Evolutionary conservation across 2,888 invertebrate species (phyloP).

Genomic region (Hypena proboscidalis): DNA sequence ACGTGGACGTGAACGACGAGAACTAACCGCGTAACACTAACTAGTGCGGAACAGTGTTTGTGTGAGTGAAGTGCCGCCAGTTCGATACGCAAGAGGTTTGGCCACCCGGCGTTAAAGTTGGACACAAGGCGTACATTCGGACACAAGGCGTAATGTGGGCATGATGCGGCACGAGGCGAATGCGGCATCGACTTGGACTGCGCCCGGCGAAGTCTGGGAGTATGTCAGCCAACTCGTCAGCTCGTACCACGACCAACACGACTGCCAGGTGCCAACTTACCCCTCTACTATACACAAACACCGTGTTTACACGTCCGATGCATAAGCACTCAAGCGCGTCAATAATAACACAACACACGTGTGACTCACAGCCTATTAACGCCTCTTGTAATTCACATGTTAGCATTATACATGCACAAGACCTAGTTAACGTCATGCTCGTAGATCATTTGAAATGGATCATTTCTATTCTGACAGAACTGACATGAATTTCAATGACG

Average conservation of each 20-base stretch:
- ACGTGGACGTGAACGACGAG: conserved; percentile 64
- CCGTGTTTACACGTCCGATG: conserved; percentile 15
- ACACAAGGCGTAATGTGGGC: conserved; percentile 69
- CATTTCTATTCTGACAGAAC: conserved; percentile 3
- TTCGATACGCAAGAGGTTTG: conserved; percentile 31
- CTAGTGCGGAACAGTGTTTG: conserved; percentile 47
- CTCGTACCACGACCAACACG: conserved; percentile 85
- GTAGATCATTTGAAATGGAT: conserved; percentile 46
- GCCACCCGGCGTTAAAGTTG: conserved; percentile 63
- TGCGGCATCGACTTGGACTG: conserved; percentile 78
- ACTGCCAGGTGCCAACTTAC: conserved; percentile 69
- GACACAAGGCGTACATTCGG: conserved; percentile 83
- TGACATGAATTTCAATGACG: no score
- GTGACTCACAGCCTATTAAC: conserved; percentile 66
- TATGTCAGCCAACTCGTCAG: conserved; percentile 88
- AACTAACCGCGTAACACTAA: conserved; percentile 51
- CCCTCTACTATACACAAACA: conserved; percentile 21
- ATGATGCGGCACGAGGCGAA: conserved; percentile 82
- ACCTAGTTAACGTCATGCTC: conserved; percentile 59
- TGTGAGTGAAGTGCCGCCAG: conserved; percentile 46
- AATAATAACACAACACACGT: conserved; percentile 57
- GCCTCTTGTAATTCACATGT: conserved; percentile 63
- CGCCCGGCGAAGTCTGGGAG: conserved; percentile 88
- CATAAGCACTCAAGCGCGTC: conserved; percentile 50
- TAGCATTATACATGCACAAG: conserved; percentile 64